phyloP scores from a whole-genome alignment of 2,113 vertebrate genomes.

The Salvelinus alpinus region DNA sequence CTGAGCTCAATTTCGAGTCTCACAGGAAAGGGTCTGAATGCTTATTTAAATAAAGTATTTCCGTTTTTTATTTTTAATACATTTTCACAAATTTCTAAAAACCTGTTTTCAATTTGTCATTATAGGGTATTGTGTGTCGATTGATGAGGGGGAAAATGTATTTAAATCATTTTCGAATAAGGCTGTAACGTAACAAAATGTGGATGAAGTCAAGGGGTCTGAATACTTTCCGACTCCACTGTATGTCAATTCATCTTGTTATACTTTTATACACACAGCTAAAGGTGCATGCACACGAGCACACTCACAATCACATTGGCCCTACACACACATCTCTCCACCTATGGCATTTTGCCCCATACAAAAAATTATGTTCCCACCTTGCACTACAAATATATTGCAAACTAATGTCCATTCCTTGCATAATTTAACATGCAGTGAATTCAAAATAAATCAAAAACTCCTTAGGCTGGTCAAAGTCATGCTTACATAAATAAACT shows the following conservation, averaged over 20 bases:
- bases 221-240: no score
- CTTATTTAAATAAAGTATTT: no score
- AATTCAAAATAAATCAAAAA: conserved; percentile 34
- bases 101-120: no score
- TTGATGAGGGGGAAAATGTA: no score
- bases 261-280: background rate
- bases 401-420: conserved; percentile 23
- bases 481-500: conserved; percentile 3
- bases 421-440: conserved; percentile 38
- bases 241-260: background rate
- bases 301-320: background rate
- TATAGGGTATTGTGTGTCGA: no score
- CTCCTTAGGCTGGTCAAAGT: conserved; percentile 9
- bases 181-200: no score
- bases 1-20: no score
- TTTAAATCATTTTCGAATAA: no score
- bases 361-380: background rate
- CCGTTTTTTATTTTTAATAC: no score
- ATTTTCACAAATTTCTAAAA: no score
- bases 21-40: no score
- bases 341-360: conserved; percentile 4
- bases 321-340: conserved; percentile 1
- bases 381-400: conserved; percentile 11
- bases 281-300: conserved; percentile 3
- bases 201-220: no score